phyloP scores from a whole-genome alignment of 30 jellyfish, hydroid and myxozoan species.

The Hydractinia echinata region DNA sequence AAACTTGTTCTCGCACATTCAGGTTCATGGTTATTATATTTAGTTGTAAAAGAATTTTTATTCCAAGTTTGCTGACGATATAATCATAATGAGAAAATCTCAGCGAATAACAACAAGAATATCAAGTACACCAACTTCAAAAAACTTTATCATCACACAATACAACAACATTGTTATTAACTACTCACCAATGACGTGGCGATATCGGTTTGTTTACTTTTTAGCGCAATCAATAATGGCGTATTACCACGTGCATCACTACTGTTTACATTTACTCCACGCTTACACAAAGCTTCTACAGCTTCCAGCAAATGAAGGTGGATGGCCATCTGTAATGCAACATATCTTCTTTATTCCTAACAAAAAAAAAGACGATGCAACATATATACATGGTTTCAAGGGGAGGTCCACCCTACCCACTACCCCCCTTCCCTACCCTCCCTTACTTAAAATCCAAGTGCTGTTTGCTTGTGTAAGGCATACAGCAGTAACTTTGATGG shows the following conservation, averaged over 20 bases:
- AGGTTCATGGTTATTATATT: no score
- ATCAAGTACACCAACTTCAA: no score
- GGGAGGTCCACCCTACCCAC: no score
- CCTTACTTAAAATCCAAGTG: no score
- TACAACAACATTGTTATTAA: no score
- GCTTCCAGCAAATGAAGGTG: conserved; percentile 63
- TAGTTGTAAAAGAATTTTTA: no score
- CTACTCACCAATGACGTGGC: conserved; percentile 60
- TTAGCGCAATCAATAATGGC: conserved; percentile 77
- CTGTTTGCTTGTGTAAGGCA: no score
- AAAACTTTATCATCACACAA: no score
- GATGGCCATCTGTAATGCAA: conserved; percentile 77
- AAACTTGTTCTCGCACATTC: no score
- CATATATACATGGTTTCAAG: background rate
- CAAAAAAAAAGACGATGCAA: background rate
- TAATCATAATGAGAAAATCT: background rate
- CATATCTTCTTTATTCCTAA: conserved; percentile 68
- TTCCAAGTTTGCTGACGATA: no score
- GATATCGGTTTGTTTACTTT: conserved; percentile 69
- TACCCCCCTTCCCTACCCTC: no score
- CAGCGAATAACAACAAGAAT: background rate
- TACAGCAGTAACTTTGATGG: no score
- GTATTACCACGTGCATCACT: conserved; percentile 77
- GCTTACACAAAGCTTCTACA: conserved; percentile 76
- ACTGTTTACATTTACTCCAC: conserved; percentile 82